phyloP scores from a whole-genome alignment of 2,113 vertebrate species.

The Chloropsis cyanopogon region DNA sequence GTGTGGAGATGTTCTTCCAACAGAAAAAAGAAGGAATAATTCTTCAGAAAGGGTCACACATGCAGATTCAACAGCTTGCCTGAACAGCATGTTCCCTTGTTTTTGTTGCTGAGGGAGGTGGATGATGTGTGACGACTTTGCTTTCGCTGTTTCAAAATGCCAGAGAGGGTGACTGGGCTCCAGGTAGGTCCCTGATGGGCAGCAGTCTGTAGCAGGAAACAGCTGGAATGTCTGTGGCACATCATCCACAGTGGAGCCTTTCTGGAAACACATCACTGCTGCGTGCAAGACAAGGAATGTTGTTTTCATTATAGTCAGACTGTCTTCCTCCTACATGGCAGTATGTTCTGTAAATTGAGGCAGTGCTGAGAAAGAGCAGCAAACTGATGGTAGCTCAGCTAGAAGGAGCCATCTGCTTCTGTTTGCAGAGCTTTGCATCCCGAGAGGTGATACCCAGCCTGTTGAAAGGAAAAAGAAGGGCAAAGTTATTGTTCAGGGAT shows the following conservation, averaged over 20 bases:
- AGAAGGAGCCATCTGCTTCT: slow-evolving; percentile 50
- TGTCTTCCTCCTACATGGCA: not conserved
- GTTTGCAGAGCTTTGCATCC: not conserved
- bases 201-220: not conserved
- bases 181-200: not conserved
- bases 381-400: not conserved
- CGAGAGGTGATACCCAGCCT: not conserved
- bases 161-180: not conserved
- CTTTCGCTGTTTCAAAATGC: not conserved
- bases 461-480: not conserved
- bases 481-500: not conserved
- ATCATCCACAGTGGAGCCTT: not conserved
- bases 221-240: not conserved
- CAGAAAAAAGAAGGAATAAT: not conserved
- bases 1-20: not conserved
- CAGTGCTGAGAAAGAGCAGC: slow-evolving; percentile 46
- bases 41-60: not conserved
- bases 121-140: not conserved
- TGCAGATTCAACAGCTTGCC: not conserved
- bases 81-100: not conserved
- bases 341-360: slow-evolving; percentile 18
- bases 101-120: not conserved
- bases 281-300: not conserved
- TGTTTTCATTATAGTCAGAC: slow-evolving; percentile 8
- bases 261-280: not conserved